Evolutionary conservation across 37 sponge, comb jelly and placozoan species (phyloP).

Genomic region (Aplysina aerophoba): DNA sequence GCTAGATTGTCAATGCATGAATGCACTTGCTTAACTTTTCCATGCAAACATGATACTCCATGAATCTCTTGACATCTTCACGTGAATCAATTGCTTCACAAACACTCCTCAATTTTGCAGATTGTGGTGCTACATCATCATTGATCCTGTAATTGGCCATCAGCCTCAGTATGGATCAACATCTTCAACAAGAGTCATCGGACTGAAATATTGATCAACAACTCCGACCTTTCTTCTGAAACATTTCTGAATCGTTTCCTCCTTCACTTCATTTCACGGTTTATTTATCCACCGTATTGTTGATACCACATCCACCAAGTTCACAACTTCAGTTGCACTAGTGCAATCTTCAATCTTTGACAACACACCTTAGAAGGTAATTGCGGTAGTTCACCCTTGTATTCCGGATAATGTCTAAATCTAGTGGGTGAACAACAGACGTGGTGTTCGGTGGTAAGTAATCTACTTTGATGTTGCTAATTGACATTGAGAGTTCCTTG

Average conservation of each 20-base stretch:
- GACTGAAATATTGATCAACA: constrained; percentile 37
- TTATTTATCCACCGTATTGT: constrained; percentile 58
- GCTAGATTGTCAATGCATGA: constrained; percentile 26
- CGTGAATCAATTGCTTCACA: constrained; percentile 9
- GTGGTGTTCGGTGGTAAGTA: constrained; percentile 74
- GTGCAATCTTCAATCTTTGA: constrained; percentile 26
- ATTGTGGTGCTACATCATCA: constrained; percentile 22
- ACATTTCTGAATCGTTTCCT: constrained; percentile 61
- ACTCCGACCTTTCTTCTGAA: constrained; percentile 67
- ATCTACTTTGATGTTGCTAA: constrained; percentile 66
- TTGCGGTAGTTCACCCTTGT: constrained; percentile 47
- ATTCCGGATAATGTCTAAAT: constrained; percentile 65
- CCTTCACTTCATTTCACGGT: constrained; percentile 57
- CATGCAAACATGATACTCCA: background rate
- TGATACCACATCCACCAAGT: constrained; percentile 29
- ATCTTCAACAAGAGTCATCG: background rate
- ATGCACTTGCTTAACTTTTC: constrained; percentile 17
- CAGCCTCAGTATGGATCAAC: background rate
- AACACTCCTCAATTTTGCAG: constrained; percentile 23
- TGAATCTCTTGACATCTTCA: constrained; percentile 16
- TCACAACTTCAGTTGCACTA: constrained; percentile 23
- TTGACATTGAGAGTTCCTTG: constrained; percentile 30
- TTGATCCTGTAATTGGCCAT: constrained; percentile 24
- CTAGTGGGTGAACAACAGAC: constrained; percentile 73
- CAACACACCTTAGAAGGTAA: constrained; percentile 38